Base-by-base conservation (phyloP, 1,140 invertebrate genomes). In the Trichoplusia ni region DNA sequence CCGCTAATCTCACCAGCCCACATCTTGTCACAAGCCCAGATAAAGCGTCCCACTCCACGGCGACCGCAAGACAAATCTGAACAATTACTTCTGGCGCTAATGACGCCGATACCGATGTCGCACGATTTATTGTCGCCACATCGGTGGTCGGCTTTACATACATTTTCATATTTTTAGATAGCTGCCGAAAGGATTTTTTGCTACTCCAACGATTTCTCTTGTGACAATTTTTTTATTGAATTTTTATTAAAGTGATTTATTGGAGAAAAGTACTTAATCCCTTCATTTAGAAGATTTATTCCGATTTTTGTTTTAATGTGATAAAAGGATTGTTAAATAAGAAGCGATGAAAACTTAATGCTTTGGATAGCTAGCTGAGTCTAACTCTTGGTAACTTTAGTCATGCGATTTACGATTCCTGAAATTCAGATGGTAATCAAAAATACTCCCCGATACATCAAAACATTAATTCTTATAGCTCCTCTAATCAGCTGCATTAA, bases 41-140 rank as follows among this genome's bases (percentile, higher is more conserved):
- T 82, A 82, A 77, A 73, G 53, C 59, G 31, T 38, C 62, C 76
- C 72, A 76, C 66, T 77, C 75, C 47, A 58, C 64, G 16, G 51
- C 64, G 44, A 63, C 64, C 56, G 58, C 40, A 64, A 77, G 75
- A 78, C 75, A 78, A 78, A 78, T 78, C 75, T 73, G 68, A 64
- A 72, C 75, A 75, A 78, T 78, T 78, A 78, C 72, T 78, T 73
- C 64, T 54, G 44, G 23, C 60, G 72, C 80, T 82, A 82, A 82
- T 81, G 76, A 79, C 71, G 44, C 59, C 71, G 77, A 75, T 77
- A 79, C 76, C 70, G 70, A 80, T 68, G 64, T 25, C 51, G 54
- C 33, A 51, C 67, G 75, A 78, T 78, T 78, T 78, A 78, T 78
- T 64, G 71, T 77, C 75, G 66, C 63, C 42, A 40, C 71, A 69